Conservation (phyloP, 2,113 vertebrate species). For the Paracanthobrama guichenoti region DNA sequence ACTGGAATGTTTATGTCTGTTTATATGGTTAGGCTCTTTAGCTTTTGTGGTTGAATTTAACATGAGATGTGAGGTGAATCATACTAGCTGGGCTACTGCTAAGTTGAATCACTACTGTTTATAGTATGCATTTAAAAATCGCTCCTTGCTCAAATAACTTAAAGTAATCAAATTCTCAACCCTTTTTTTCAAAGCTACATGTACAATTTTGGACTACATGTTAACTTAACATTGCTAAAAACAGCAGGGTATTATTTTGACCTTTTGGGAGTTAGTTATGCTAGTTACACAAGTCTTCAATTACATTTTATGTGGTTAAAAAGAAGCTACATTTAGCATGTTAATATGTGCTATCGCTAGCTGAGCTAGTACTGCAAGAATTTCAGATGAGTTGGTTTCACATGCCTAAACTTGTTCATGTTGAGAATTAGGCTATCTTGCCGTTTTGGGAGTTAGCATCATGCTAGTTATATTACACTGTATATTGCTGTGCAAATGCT, state of each 20-base stretch:
- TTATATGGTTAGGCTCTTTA: neutral
- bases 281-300: neutral
- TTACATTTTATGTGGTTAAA: neutral
- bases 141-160: neutral
- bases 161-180: neutral
- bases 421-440: neutral
- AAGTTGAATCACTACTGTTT: neutral
- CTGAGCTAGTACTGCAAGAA: neutral
- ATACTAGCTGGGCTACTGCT: neutral
- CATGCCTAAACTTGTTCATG: neutral
- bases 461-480: neutral
- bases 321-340: neutral
- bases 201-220: neutral
- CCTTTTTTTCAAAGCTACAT: neutral
- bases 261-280: neutral
- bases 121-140: neutral
- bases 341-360: neutral
- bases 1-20: neutral
- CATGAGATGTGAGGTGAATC: neutral
- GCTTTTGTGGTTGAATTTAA: neutral
- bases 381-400: neutral
- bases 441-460: neutral
- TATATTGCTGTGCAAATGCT: neutral
- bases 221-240: neutral
- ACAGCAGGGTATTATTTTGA: neutral